A percentile compares a stretch with the other conserved stretches of the same genome.
phyloP scores from a whole-genome alignment of 2,113 vertebrate species.

The Callithrix jacchus region DNA sequence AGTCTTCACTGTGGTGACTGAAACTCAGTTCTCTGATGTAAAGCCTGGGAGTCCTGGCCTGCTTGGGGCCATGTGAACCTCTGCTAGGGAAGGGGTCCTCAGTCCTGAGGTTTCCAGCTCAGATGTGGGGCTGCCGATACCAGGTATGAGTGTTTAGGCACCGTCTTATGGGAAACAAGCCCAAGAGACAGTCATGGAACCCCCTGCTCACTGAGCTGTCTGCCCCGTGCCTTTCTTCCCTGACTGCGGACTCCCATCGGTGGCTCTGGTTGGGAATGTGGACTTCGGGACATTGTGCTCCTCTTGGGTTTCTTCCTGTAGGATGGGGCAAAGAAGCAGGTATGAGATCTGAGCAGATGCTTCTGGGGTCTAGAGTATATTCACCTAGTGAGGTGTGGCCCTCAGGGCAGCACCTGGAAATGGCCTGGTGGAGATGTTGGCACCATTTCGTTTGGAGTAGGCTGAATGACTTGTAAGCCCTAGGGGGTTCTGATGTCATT shows the following conservation, averaged over 20 bases:
- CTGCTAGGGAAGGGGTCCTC: conserved; percentile 37
- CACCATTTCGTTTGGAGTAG: neutral
- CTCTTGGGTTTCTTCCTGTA: neutral
- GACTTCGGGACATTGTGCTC: neutral
- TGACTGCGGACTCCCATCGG: neutral
- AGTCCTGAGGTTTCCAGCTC: conserved; percentile 54
- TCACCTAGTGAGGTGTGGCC: neutral
- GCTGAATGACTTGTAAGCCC: neutral
- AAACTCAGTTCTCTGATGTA: neutral
- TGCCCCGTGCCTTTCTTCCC: neutral
- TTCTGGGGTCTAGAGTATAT: neutral
- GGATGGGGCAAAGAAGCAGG: neutral
- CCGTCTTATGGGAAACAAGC: conserved; percentile 47
- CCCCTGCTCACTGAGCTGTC: neutral
- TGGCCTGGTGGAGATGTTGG: neutral
- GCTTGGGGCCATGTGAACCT: neutral
- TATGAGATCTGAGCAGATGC: neutral
- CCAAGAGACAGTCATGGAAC: conserved; percentile 33
- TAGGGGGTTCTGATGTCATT: no score
- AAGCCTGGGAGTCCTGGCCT: neutral
- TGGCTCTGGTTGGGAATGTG: neutral
- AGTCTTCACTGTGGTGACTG: neutral
- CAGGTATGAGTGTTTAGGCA: conserved; percentile 36
- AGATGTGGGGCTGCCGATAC: conserved; percentile 7
- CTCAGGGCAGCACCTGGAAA: neutral